Percentiles rank a stretch among this genome's conserved stretches.
These are phyloP conservation scores for Eidolon helvum DNA, from an alignment of 2,113 vertebrate species.

Conservation along the genomic window DNA sequence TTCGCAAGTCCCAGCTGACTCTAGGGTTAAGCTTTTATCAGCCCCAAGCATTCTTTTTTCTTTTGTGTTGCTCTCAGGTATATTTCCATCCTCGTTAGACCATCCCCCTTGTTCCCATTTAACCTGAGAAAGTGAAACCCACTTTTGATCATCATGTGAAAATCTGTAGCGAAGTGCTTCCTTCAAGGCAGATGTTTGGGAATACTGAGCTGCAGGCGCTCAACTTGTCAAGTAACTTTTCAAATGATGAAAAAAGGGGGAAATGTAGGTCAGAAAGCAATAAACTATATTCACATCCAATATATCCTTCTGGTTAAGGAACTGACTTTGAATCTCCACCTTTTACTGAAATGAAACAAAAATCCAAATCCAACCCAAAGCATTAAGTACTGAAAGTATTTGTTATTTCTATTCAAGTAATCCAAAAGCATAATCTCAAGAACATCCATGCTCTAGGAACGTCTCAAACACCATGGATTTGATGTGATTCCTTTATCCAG, in stretches of 20 bases:
- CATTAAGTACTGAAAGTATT: conserved; percentile 88
- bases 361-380: conserved; percentile 86
- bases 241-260: conserved; percentile 74
- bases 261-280: conserved; percentile 85
- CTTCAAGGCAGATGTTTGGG: conserved; percentile 75
- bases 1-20: neutral
- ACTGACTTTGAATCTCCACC: conserved; percentile 81
- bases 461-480: conserved; percentile 84
- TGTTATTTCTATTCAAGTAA: conserved; percentile 87
- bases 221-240: conserved; percentile 82
- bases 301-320: conserved; percentile 79
- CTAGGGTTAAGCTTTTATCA: conserved; percentile 37
- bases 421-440: conserved; percentile 87
- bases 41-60: neutral
- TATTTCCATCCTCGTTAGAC: conserved; percentile 44
- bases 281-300: conserved; percentile 76
- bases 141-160: conserved; percentile 70
- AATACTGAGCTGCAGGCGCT: conserved; percentile 71
- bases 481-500: conserved; percentile 83
- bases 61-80: conserved; percentile 55
- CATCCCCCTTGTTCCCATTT: conserved; percentile 48
- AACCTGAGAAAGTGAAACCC: conserved; percentile 62
- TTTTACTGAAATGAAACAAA: conserved; percentile 88
- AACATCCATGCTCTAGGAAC: conserved; percentile 82
- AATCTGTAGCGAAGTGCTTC: conserved; percentile 63